Evolutionary conservation across 2,888 invertebrate species (phyloP).

Genomic region (Drosophila merina): DNA sequence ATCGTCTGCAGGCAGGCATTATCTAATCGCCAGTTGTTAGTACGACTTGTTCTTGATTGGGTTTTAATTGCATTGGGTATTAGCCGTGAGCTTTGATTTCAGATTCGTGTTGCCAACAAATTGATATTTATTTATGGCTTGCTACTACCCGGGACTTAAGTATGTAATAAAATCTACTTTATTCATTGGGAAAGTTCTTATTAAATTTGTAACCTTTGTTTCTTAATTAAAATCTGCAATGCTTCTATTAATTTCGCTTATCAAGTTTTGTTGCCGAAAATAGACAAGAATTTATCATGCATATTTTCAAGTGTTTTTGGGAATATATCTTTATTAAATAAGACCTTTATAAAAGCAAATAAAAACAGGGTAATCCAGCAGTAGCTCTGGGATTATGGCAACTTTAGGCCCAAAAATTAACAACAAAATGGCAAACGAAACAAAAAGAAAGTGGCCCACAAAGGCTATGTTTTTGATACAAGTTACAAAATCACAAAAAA

Average conservation of each 20-base stretch:
- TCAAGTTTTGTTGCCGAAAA: neutral
- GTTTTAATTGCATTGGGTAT: constrained; percentile 61
- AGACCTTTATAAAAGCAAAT: neutral
- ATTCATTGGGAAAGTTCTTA: neutral
- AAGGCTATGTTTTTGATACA: constrained; percentile 4
- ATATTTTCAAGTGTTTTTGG: neutral
- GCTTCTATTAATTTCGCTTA: neutral
- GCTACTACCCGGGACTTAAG: constrained; percentile 22
- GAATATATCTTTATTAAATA: constrained; percentile 2
- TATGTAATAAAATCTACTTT: constrained; percentile 12
- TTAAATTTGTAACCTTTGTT: neutral
- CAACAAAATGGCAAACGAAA: neutral
- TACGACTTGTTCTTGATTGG: constrained; percentile 30
- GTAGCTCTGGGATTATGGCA: constrained; percentile 19
- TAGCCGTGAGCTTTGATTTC: constrained; percentile 57
- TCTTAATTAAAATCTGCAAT: neutral
- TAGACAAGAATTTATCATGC: neutral
- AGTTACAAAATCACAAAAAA: constrained; percentile 27
- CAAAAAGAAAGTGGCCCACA: constrained; percentile 34
- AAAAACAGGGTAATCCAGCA: neutral
- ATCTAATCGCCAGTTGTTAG: constrained; percentile 55
- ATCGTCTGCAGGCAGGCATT: constrained; percentile 21
- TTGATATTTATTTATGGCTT: constrained; percentile 42
- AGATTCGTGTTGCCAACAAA: constrained; percentile 27
- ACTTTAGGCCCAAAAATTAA: neutral